phyloP scores from a whole-genome alignment of 2,888 invertebrate genomes.

The Polymixis lichenea region DNA sequence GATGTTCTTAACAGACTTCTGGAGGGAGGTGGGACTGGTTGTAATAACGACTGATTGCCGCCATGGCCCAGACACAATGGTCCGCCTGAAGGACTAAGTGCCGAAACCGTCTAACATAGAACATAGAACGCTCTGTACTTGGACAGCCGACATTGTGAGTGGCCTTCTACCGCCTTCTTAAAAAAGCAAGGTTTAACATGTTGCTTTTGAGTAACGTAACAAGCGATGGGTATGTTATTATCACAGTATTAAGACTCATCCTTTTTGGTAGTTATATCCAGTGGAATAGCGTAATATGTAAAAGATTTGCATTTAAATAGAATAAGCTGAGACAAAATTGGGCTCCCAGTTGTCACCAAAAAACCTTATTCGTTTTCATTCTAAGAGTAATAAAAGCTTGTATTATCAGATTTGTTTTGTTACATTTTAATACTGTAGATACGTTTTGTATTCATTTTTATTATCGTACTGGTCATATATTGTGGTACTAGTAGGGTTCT shows the following conservation, averaged over 20 bases:
- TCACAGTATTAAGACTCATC: slow-evolving; percentile 3
- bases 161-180: too few relatives aligned
- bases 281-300: slow-evolving; percentile 4
- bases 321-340: not conserved
- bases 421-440: not conserved
- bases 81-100: too few relatives aligned
- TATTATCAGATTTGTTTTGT: slow-evolving; percentile 10
- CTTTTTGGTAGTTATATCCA: slow-evolving; percentile 5
- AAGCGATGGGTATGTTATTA: not conserved
- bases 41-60: not conserved
- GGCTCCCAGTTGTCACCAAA: not conserved
- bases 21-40: not conserved
- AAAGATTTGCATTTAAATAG: slow-evolving; percentile 32
- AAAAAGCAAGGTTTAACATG: not conserved
- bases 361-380: slow-evolving; percentile 19
- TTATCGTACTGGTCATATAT: not conserved
- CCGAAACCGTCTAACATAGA: too few relatives aligned
- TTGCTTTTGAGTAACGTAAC: not conserved
- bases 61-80: too few relatives aligned
- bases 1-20: not conserved
- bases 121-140: too few relatives aligned
- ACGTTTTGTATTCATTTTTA: not conserved
- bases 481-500: not conserved
- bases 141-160: too few relatives aligned
- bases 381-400: slow-evolving; percentile 4